These are phyloP conservation scores for Alloscopus bannaensis DNA, from an alignment of 2,888 invertebrate species.

Conservation along the genomic window DNA sequence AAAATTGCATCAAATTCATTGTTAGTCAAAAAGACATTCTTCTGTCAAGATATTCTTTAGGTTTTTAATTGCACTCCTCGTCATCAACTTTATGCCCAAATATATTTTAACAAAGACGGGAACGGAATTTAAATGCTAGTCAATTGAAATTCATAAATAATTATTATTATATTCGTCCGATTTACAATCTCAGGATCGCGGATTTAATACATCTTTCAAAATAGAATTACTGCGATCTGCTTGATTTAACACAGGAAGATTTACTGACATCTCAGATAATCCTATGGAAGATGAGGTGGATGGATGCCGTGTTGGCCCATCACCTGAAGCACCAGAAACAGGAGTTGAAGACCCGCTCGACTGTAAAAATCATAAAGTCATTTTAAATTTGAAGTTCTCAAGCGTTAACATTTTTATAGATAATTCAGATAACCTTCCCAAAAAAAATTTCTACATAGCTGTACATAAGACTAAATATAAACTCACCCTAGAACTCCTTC, in stretches of 20 bases:
- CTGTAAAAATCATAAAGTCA: constrained; percentile 64
- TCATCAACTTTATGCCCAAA: not conserved
- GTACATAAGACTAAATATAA: not conserved
- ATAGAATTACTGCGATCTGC: constrained; percentile 78
- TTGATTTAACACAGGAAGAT: constrained; percentile 72
- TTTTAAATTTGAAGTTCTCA: too few relatives aligned
- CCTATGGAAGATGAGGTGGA: constrained; percentile 57
- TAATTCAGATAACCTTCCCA: not conserved
- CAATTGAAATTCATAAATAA: too few relatives aligned
- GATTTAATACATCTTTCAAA: constrained; percentile 80
- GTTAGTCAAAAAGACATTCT: not conserved
- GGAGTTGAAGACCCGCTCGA: constrained; percentile 67
- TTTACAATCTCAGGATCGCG: constrained; percentile 65
- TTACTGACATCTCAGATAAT: constrained; percentile 71
- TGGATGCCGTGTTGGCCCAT: constrained; percentile 52
- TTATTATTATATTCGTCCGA: constrained; percentile 8
- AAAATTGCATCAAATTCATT: too few relatives aligned
- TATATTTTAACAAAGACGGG: too few relatives aligned
- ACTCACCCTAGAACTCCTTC: constrained; percentile 69
- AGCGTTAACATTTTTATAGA: constrained; percentile 14
- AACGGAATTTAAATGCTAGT: too few relatives aligned
- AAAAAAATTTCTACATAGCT: not conserved
- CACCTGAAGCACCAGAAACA: constrained; percentile 61
- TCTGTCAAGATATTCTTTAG: not conserved
- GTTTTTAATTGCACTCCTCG: constrained; percentile 2